Conservation (phyloP, 2,113 vertebrate genomes). For the Gasterosteus nipponicus region DNA sequence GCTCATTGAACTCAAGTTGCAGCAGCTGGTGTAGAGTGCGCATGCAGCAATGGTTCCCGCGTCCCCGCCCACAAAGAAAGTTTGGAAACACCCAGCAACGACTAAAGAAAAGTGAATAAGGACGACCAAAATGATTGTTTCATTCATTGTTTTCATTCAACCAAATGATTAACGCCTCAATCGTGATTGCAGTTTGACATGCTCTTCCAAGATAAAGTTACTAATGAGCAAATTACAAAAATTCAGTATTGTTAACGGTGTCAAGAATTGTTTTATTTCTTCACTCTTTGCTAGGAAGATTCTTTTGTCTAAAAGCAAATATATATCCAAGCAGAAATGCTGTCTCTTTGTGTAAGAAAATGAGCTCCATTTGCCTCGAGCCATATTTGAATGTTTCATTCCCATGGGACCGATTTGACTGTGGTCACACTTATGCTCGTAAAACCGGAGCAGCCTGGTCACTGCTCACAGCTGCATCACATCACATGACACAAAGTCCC, state of each 20-base stretch:
- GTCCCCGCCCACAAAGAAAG: too few relatives aligned
- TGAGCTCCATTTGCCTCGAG: slow-evolving; percentile 23
- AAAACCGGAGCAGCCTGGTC: slow-evolving; percentile 5
- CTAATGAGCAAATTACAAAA: neutral
- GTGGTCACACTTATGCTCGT: neutral
- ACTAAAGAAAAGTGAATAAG: neutral
- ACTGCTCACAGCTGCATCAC: neutral
- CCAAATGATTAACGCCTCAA: neutral
- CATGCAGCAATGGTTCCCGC: too few relatives aligned
- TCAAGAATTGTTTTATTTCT: neutral
- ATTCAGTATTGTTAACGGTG: too few relatives aligned
- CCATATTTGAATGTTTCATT: slow-evolving; percentile 30
- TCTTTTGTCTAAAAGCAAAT: neutral
- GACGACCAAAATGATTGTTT: slow-evolving; percentile 19
- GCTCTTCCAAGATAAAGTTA: neutral
- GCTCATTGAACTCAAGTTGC: too few relatives aligned
- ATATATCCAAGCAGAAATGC: neutral
- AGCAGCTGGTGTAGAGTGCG: too few relatives aligned
- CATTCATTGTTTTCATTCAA: slow-evolving; percentile 2
- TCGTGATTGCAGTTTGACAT: neutral
- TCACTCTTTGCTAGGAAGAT: neutral
- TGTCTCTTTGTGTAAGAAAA: neutral
- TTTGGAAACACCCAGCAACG: slow-evolving; percentile 4
- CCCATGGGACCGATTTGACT: slow-evolving; percentile 28
- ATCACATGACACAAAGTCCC: neutral